These are phyloP conservation scores for Streptopelia turtur DNA, from an alignment of 2,797 vertebrate species.

Conservation along the genomic window DNA sequence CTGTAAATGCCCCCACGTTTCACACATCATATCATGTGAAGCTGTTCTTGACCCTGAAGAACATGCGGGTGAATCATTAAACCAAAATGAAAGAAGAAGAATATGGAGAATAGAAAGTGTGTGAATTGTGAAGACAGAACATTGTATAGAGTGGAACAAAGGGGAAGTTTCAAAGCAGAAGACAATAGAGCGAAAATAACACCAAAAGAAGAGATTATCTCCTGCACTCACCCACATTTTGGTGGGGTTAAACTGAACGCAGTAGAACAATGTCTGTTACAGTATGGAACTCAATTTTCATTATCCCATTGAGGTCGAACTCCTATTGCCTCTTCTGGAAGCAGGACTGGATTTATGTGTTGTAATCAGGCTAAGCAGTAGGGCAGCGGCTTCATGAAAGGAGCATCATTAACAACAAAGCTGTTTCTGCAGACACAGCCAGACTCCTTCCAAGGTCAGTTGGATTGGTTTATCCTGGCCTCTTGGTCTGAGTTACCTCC, in stretches of 20 bases:
- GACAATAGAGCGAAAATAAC: background rate
- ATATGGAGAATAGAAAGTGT: constrained; percentile 44
- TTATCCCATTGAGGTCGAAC: background rate
- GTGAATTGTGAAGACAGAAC: background rate
- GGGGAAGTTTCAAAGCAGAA: background rate
- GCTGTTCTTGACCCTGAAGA: constrained; percentile 64
- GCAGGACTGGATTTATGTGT: background rate
- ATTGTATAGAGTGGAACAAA: background rate
- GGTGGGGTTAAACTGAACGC: background rate
- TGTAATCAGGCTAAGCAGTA: background rate
- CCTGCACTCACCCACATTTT: background rate
- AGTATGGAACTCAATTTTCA: background rate
- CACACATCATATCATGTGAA: constrained; percentile 35
- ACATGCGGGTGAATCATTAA: constrained; percentile 23
- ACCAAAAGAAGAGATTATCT: background rate
- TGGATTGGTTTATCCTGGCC: background rate
- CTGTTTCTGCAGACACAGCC: background rate
- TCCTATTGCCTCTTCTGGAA: background rate
- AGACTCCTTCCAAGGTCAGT: background rate
- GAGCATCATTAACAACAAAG: background rate
- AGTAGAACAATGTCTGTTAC: background rate
- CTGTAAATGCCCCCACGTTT: constrained; percentile 76
- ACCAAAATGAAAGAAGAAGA: constrained; percentile 39
- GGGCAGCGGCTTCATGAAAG: background rate
- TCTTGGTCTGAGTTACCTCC: background rate